Percentiles rank a stretch among this genome's conserved stretches.
phyloP scores from a whole-genome alignment of 2,797 vertebrate genomes.

The Adelosebastes latens region DNA sequence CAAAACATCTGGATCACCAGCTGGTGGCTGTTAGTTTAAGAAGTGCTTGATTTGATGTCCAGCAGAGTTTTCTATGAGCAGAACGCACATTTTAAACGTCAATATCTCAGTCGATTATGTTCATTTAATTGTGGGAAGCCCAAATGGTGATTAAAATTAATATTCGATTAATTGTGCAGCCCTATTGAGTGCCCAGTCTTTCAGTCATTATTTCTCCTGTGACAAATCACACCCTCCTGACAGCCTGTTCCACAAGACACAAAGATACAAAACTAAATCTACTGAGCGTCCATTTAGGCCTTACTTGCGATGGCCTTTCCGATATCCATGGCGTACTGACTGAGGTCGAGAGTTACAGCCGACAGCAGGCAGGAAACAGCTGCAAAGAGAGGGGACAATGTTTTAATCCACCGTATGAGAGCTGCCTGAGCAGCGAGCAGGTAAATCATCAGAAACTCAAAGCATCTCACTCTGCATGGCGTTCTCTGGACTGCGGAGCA shows the following conservation, averaged over 20 bases:
- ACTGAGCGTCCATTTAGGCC: slow-evolving; percentile 27
- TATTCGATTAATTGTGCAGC: too few relatives aligned
- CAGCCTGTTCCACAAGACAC: background rate
- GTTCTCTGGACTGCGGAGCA: slow-evolving; percentile 96
- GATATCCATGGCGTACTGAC: slow-evolving; percentile 95
- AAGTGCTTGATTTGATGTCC: too few relatives aligned
- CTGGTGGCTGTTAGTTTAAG: too few relatives aligned
- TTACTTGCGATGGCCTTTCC: slow-evolving; percentile 94
- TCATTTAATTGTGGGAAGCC: too few relatives aligned
- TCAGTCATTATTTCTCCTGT: background rate
- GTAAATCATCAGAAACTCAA: background rate
- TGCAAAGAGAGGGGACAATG: slow-evolving; percentile 57
- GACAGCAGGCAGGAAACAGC: slow-evolving; percentile 91
- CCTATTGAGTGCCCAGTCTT: background rate
- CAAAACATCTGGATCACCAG: too few relatives aligned
- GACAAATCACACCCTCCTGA: background rate
- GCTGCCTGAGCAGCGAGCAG: background rate
- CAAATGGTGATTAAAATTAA: too few relatives aligned
- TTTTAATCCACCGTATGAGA: background rate
- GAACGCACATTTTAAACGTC: too few relatives aligned
- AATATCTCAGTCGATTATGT: too few relatives aligned
- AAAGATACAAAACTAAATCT: background rate
- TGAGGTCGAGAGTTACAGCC: slow-evolving; percentile 94
- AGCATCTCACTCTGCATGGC: slow-evolving; percentile 89
- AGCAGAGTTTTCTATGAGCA: too few relatives aligned